A percentile compares a stretch with the other conserved stretches of the same genome.
These are phyloP conservation scores for Mycetomoellerius zeteki DNA, from an alignment of 1,140 invertebrate species.

Conservation along the genomic window DNA sequence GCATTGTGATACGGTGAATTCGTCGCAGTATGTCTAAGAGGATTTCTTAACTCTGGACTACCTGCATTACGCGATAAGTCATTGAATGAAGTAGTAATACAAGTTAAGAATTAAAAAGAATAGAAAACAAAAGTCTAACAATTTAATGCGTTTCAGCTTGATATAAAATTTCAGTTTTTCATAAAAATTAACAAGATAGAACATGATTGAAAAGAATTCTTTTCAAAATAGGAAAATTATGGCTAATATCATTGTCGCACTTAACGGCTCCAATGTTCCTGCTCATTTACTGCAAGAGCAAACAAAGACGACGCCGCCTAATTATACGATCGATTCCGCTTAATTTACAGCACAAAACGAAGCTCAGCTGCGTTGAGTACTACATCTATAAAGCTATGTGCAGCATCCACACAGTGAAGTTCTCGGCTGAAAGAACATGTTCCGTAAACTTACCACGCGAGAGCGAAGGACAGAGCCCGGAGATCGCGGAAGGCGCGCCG, in stretches of 20 bases:
- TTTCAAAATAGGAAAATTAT: background rate
- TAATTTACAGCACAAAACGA: conserved; percentile 40
- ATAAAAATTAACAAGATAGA: background rate
- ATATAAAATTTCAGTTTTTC: background rate
- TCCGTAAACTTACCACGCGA: conserved; percentile 76
- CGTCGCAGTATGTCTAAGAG: background rate
- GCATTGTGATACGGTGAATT: background rate
- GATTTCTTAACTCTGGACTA: conserved; percentile 7
- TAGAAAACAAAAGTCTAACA: background rate
- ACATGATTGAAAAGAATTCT: background rate
- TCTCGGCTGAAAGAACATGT: conserved; percentile 60
- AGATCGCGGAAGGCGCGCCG: conserved; percentile 76
- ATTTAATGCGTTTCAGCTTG: background rate
- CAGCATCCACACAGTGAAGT: conserved; percentile 1
- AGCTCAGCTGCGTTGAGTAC: conserved; percentile 61
- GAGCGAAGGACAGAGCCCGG: conserved; percentile 79
- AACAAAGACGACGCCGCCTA: background rate
- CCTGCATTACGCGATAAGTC: background rate
- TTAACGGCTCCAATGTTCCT: conserved; percentile 23
- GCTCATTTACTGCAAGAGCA: background rate
- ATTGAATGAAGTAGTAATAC: background rate
- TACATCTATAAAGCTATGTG: conserved; percentile 43
- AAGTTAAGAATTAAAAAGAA: background rate
- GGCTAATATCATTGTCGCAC: background rate
- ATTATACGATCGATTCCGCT: conserved; percentile 1